A percentile compares a stretch with the other conserved stretches of the same genome.
These are phyloP conservation scores for Loris lydekkerianus DNA, from an alignment of 2,797 vertebrate species.

Conservation along the genomic window DNA sequence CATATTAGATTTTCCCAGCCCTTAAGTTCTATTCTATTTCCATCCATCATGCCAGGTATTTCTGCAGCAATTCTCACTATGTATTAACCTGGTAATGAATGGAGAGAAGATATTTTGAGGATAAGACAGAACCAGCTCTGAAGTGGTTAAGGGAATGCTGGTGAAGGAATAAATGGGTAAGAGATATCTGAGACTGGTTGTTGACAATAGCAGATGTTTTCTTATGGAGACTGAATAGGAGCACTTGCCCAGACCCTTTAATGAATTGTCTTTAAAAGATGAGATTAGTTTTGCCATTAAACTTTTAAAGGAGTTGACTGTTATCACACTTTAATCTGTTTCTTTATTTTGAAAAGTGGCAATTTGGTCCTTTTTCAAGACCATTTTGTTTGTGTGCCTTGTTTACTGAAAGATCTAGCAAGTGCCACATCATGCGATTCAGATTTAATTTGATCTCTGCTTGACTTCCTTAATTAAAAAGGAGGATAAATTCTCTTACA, in stretches of 20 bases:
- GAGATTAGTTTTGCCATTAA: slow-evolving; percentile 24
- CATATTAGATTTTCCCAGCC: slow-evolving; percentile 33
- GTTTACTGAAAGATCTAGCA: slow-evolving; percentile 65
- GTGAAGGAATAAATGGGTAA: not conserved
- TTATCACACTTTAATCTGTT: not conserved
- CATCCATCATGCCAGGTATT: not conserved
- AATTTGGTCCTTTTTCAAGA: slow-evolving; percentile 58
- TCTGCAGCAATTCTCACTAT: slow-evolving; percentile 8
- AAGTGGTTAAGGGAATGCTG: not conserved
- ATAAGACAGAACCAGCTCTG: not conserved
- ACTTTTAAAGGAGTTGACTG: slow-evolving; percentile 27
- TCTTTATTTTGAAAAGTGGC: slow-evolving; percentile 52
- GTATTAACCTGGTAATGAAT: not conserved
- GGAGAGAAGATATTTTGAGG: not conserved
- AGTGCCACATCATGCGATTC: slow-evolving; percentile 70
- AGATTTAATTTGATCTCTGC: slow-evolving; percentile 76
- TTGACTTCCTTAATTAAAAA: slow-evolving; percentile 79
- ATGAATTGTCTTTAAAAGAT: not conserved
- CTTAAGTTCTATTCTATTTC: slow-evolving; percentile 4
- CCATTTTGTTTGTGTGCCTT: slow-evolving; percentile 65
- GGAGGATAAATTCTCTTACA: slow-evolving; percentile 59
- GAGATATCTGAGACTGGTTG: not conserved
- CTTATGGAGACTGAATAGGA: not conserved
- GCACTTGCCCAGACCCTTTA: not conserved
- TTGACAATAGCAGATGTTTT: not conserved